Evolutionary conservation across 2,113 vertebrate species (phyloP).

Genomic region (Scomber colias): DNA sequence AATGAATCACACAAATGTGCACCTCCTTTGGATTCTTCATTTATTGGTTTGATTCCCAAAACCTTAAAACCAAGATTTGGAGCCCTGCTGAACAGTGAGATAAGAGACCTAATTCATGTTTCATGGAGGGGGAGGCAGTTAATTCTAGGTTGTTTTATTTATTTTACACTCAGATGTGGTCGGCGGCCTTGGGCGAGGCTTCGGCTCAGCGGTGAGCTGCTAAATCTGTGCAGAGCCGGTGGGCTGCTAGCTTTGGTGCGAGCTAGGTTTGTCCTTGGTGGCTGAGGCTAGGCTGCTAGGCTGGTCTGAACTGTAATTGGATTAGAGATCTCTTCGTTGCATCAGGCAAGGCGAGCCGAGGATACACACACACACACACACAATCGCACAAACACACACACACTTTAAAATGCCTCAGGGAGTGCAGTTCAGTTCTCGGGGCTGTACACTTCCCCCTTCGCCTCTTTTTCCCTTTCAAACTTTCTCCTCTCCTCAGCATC

Average conservation of each 20-base stretch:
- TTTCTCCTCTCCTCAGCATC: conserved; percentile 32
- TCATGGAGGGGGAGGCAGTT: conserved; percentile 17
- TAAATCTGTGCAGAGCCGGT: conserved; percentile 53
- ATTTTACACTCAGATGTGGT: conserved; percentile 34
- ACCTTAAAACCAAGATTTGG: conserved; percentile 12
- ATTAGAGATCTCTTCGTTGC: conserved; percentile 76
- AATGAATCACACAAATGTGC: not conserved
- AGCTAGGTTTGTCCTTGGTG: conserved; percentile 75
- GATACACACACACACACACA: conserved; percentile 14
- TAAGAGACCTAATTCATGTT: conserved; percentile 22
- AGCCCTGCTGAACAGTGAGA: conserved; percentile 3
- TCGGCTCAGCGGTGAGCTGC: conserved; percentile 27
- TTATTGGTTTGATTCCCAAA: not conserved
- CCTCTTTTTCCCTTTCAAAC: conserved; percentile 9
- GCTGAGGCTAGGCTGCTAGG: conserved; percentile 63
- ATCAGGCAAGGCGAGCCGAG: conserved; percentile 55
- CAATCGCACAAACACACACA: conserved; percentile 16
- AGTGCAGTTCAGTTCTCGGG: conserved; percentile 39
- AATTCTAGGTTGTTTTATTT: conserved; percentile 11
- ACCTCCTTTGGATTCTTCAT: not conserved
- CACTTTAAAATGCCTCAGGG: conserved; percentile 7
- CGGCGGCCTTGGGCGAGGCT: conserved; percentile 25
- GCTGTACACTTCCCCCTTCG: conserved; percentile 20
- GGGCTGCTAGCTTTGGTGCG: conserved; percentile 42
- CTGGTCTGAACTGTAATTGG: conserved; percentile 79